Percentiles rank a stretch among this genome's conserved stretches.
These are phyloP conservation scores for Vireo griseus DNA, from an alignment of 2,797 vertebrate species.

Conservation along the genomic window DNA sequence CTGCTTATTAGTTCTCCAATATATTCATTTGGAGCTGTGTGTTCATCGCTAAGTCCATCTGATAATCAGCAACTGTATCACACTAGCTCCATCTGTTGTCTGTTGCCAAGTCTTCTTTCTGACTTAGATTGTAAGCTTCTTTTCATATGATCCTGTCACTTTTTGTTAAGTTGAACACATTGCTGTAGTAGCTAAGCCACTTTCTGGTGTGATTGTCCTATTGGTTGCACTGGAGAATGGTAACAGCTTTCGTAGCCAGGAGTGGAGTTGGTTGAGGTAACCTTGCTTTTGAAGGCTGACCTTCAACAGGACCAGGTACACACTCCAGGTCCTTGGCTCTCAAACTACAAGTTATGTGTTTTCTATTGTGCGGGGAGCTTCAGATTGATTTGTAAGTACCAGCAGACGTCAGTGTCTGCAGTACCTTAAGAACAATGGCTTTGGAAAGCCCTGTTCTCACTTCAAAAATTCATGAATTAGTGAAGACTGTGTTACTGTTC, in stretches of 20 bases:
- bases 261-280: not conserved
- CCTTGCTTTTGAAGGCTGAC: not conserved
- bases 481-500: not conserved
- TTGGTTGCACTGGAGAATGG: not conserved
- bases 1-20: not conserved
- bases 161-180: conserved; percentile 1
- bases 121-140: conserved; percentile 37
- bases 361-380: not conserved
- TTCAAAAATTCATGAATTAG: not conserved
- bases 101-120: conserved; percentile 10
- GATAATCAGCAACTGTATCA: not conserved
- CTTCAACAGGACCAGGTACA: not conserved
- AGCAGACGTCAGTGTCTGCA: not conserved
- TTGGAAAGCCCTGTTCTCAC: not conserved
- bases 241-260: not conserved
- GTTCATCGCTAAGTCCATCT: not conserved
- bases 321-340: not conserved
- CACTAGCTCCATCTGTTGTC: conserved; percentile 42
- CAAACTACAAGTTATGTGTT: accelerated
- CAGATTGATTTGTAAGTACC: not conserved
- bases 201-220: not conserved
- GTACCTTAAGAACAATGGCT: not conserved
- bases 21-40: not conserved
- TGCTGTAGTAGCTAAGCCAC: not conserved
- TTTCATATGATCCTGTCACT: not conserved